These are phyloP conservation scores for Varroa destructor DNA, from an alignment of 1,140 invertebrate genomes.

Conservation along the genomic window DNA sequence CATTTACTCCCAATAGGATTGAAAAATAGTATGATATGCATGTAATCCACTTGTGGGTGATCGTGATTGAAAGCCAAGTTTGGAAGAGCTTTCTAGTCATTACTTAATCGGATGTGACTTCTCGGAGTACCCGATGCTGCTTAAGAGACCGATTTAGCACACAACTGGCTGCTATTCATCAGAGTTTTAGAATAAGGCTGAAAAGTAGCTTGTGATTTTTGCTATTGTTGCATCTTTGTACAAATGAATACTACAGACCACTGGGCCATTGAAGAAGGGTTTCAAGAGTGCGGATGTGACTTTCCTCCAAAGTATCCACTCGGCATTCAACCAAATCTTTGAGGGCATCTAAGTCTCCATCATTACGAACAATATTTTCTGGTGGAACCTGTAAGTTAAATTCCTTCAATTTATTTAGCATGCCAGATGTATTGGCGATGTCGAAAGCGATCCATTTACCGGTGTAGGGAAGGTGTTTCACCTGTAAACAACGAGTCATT, in stretches of 20 bases:
- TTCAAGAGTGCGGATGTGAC: slow-evolving; percentile 9
- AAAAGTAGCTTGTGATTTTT: no score
- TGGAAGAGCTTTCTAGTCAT: no score
- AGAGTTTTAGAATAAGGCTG: no score
- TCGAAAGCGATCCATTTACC: slow-evolving; percentile 26
- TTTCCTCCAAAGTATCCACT: slow-evolving; percentile 9
- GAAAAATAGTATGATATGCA: no score
- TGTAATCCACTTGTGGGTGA: no score
- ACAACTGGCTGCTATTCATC: no score
- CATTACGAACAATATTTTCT: slow-evolving; percentile 10
- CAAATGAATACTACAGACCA: background rate
- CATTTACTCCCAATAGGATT: no score
- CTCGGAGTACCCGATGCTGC: no score
- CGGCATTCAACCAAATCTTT: slow-evolving; percentile 18
- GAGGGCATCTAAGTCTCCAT: background rate
- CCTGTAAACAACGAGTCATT: background rate
- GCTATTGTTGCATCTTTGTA: no score
- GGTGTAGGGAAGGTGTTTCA: slow-evolving; percentile 19
- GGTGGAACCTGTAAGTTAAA: slow-evolving; percentile 16
- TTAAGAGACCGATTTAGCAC: no score
- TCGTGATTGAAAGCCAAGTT: no score
- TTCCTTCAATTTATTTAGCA: slow-evolving; percentile 14
- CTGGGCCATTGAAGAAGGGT: slow-evolving; percentile 5
- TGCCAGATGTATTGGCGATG: slow-evolving; percentile 18
- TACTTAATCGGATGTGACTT: no score